phyloP scores from a whole-genome alignment of 2,888 invertebrate genomes.

The Epistrophella euchroma region DNA sequence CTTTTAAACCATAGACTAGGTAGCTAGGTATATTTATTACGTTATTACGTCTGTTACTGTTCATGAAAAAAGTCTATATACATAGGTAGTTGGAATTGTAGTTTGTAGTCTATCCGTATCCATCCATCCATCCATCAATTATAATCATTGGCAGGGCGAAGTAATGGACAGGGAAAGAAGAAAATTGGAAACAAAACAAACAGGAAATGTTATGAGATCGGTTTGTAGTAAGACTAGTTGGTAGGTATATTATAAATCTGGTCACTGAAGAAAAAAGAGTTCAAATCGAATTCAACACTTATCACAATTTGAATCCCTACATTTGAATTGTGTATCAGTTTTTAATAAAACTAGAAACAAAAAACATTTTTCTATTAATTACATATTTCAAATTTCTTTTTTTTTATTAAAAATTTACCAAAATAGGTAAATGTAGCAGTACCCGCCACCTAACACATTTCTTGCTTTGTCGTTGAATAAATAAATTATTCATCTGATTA shows the following conservation, averaged over 20 bases:
- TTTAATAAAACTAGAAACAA: too few species aligned
- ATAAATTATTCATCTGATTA: too few species aligned
- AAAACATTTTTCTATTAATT: too few species aligned
- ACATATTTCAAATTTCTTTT: too few species aligned
- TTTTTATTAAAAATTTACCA: too few species aligned
- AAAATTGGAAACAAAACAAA: slow-evolving; percentile 59
- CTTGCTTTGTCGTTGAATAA: too few species aligned
- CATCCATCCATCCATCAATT: slow-evolving; percentile 37
- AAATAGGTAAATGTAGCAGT: too few species aligned
- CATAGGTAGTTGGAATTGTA: slow-evolving; percentile 30
- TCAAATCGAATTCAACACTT: slow-evolving; percentile 38
- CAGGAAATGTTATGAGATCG: slow-evolving; percentile 71
- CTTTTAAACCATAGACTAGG: slow-evolving; percentile 16
- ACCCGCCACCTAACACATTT: too few species aligned
- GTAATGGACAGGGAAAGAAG: slow-evolving; percentile 9
- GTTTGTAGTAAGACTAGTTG: slow-evolving; percentile 32
- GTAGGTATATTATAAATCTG: slow-evolving; percentile 29
- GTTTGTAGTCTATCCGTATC: slow-evolving; percentile 28
- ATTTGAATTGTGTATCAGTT: too few species aligned
- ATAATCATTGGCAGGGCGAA: slow-evolving; percentile 32
- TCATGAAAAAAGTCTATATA: slow-evolving; percentile 46
- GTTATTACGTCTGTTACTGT: slow-evolving; percentile 71
- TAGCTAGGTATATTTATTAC: slow-evolving; percentile 49
- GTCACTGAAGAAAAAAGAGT: slow-evolving; percentile 44
- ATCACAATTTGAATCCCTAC: slow-evolving; percentile 1